A percentile compares a stretch with the other conserved stretches of the same genome.
phyloP scores from a whole-genome alignment of 2,113 vertebrate species.

The Falco punctatus region DNA sequence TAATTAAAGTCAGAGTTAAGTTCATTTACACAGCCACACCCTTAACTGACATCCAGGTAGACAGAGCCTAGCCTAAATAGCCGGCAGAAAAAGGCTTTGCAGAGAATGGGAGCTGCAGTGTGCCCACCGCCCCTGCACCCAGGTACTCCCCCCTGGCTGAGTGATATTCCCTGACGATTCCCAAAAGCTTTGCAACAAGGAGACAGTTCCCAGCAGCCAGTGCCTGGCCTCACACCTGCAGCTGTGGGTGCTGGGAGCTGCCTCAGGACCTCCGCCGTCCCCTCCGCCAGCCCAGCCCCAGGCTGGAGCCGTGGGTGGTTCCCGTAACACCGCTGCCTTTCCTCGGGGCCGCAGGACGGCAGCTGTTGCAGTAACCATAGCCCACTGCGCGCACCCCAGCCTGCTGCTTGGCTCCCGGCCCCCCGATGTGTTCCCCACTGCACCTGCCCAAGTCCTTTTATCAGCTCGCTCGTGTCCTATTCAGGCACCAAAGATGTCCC shows the following conservation, averaged over 20 bases:
- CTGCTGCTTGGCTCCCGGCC: neutral
- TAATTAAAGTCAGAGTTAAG: neutral
- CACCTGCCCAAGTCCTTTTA: neutral
- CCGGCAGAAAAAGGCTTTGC: neutral
- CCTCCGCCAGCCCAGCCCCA: neutral
- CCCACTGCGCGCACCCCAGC: accelerated
- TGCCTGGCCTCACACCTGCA: neutral
- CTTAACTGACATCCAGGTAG: neutral
- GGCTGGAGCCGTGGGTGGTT: neutral
- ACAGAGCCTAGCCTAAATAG: neutral
- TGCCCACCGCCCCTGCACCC: accelerated
- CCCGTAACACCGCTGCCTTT: neutral
- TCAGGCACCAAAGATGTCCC: neutral
- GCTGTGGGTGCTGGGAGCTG: neutral
- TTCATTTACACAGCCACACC: slow-evolving; percentile 48
- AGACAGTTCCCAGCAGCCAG: accelerated
- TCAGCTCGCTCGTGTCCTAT: neutral
- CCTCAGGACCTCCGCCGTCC: accelerated
- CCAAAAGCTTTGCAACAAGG: neutral
- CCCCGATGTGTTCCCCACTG: neutral
- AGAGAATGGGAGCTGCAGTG: accelerated
- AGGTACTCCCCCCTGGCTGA: neutral
- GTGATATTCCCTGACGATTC: accelerated
- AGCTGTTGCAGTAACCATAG: neutral
- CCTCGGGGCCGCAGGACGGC: neutral